phyloP scores from a whole-genome alignment of 64 coral and sea anemone genomes.

The Actinia tenebrosa region DNA sequence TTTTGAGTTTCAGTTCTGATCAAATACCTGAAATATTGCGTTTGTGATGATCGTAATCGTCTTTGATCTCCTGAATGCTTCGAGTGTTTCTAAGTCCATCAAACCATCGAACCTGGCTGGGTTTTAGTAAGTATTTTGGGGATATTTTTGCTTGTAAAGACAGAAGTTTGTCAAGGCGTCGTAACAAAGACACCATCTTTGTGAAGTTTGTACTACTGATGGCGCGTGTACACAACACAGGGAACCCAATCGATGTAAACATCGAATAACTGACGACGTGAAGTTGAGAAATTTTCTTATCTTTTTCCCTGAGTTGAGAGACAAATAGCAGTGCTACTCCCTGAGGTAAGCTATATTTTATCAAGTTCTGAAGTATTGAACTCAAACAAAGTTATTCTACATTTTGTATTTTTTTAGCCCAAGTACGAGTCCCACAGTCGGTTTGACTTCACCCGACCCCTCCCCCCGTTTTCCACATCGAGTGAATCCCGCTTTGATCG shows the following conservation, averaged over 20 bases:
- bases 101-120: background rate
- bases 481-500: background rate
- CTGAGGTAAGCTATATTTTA: too few relatives aligned
- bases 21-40: slow-evolving; percentile 5
- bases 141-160: slow-evolving; percentile 1
- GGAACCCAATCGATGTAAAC: background rate
- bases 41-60: background rate
- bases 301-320: too few relatives aligned
- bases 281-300: too few relatives aligned
- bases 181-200: slow-evolving; percentile 10
- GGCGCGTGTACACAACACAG: slow-evolving; percentile 15
- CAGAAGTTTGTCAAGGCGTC: background rate
- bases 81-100: background rate
- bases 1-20: background rate
- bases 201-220: background rate
- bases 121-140: background rate
- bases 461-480: background rate
- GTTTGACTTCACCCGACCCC: background rate
- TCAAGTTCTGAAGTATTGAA: too few relatives aligned
- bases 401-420: background rate
- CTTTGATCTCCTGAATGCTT: slow-evolving; percentile 23
- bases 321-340: too few relatives aligned
- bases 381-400: too few relatives aligned
- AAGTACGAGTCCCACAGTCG: background rate
- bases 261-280: background rate